Conservation (phyloP, 2,797 vertebrate genomes). For the Malurus leucopterus region DNA sequence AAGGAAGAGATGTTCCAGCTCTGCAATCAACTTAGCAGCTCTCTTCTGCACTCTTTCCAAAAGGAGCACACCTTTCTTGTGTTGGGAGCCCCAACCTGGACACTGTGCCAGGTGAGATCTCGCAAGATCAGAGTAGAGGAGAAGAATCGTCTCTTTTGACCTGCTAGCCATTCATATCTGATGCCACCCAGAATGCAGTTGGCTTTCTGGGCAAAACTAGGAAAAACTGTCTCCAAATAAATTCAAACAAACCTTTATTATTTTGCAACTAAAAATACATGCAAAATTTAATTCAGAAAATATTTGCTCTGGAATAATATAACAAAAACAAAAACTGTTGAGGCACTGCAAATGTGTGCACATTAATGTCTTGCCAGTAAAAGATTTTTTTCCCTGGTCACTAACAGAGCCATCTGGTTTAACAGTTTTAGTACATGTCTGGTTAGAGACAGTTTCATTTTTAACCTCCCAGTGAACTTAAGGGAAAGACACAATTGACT, state of each 20-base stretch:
- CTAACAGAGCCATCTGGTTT: conserved; percentile 19
- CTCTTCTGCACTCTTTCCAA: not conserved
- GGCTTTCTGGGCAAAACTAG: not conserved
- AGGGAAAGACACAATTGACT: conserved; percentile 30
- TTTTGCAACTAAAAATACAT: not conserved
- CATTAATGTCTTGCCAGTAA: not conserved
- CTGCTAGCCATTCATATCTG: not conserved
- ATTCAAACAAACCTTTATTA: not conserved
- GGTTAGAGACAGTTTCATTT: conserved; percentile 31
- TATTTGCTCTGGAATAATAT: not conserved
- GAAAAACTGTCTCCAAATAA: not conserved
- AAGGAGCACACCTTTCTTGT: not conserved
- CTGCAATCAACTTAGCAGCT: not conserved
- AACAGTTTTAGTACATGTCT: not conserved
- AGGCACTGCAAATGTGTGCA: not conserved
- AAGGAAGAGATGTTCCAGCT: not conserved
- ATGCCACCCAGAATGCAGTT: not conserved
- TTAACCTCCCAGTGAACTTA: conserved; percentile 49
- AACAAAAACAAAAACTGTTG: not conserved
- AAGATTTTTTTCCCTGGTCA: not conserved
- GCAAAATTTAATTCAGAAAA: not conserved
- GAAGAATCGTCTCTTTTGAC: not conserved
- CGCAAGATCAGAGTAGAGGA: not conserved
- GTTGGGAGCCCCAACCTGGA: not conserved
- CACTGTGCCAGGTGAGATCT: not conserved